These are phyloP conservation scores for Pipistrellus pipistrellus DNA, from an alignment of 2,797 vertebrate species.

Conservation along the genomic window DNA sequence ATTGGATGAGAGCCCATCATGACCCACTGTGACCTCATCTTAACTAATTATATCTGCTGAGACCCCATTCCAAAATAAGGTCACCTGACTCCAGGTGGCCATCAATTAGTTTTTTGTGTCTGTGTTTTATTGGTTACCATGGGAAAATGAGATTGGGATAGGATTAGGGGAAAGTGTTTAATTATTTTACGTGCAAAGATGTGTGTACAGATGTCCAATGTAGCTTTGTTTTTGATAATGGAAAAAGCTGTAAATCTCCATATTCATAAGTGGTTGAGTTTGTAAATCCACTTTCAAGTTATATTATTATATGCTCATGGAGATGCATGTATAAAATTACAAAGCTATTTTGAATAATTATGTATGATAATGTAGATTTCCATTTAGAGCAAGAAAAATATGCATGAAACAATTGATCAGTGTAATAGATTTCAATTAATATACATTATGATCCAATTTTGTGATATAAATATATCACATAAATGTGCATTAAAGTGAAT, in stretches of 20 bases:
- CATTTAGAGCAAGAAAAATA: neutral
- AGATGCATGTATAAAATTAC: neutral
- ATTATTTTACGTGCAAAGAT: neutral
- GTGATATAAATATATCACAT: neutral
- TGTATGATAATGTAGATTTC: neutral
- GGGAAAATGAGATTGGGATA: slow-evolving; percentile 25
- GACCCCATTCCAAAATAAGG: slow-evolving; percentile 5
- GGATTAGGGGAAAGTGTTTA: neutral
- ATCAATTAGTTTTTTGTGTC: slow-evolving; percentile 1
- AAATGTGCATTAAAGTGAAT: slow-evolving; percentile 1
- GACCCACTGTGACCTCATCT: neutral
- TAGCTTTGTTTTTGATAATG: neutral
- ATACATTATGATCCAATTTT: neutral
- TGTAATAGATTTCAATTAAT: neutral
- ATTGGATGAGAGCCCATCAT: neutral
- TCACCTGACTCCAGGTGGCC: neutral
- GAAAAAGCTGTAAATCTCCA: slow-evolving; percentile 11
- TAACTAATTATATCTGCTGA: neutral
- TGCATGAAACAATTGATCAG: neutral
- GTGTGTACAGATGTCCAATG: neutral
- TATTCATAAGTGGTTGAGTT: neutral
- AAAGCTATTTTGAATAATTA: neutral
- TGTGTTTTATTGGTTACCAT: neutral
- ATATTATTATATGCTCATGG: neutral
- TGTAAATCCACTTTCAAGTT: slow-evolving; percentile 19